These are phyloP conservation scores for Xenus cinereus DNA, from an alignment of 2,113 vertebrate genomes.

Conservation along the genomic window DNA sequence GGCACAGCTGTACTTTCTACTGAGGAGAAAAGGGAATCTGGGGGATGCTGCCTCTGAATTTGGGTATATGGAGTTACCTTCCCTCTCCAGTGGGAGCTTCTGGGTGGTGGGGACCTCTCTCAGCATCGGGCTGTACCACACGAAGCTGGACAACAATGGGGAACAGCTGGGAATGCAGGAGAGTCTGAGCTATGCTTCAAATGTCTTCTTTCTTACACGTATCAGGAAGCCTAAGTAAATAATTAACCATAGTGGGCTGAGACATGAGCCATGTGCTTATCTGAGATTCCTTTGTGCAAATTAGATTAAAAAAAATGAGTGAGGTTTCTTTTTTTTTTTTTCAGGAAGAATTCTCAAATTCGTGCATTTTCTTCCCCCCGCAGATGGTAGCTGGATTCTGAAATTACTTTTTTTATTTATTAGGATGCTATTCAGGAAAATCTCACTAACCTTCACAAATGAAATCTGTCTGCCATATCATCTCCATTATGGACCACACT, in stretches of 20 bases:
- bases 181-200: rapidly evolving
- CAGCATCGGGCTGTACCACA: neutral
- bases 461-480: neutral
- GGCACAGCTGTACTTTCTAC: neutral
- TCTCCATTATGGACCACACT: neutral
- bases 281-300: neutral
- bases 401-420: neutral
- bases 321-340: neutral
- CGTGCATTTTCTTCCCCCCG: neutral
- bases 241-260: neutral
- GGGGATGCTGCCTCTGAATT: neutral
- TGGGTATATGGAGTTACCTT: rapidly evolving
- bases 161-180: neutral
- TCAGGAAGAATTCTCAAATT: neutral
- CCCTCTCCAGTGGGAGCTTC: neutral
- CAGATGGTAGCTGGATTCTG: neutral
- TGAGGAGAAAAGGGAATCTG: neutral
- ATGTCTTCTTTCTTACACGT: neutral
- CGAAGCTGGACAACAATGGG: neutral
- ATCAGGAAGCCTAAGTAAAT: neutral
- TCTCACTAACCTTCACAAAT: neutral
- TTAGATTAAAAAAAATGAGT: neutral
- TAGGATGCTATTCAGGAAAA: neutral
- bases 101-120: neutral
- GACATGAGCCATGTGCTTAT: neutral